These are phyloP conservation scores for Cyphomyrus discorhynchus DNA, from an alignment of 2,113 vertebrate species.

Conservation along the genomic window DNA sequence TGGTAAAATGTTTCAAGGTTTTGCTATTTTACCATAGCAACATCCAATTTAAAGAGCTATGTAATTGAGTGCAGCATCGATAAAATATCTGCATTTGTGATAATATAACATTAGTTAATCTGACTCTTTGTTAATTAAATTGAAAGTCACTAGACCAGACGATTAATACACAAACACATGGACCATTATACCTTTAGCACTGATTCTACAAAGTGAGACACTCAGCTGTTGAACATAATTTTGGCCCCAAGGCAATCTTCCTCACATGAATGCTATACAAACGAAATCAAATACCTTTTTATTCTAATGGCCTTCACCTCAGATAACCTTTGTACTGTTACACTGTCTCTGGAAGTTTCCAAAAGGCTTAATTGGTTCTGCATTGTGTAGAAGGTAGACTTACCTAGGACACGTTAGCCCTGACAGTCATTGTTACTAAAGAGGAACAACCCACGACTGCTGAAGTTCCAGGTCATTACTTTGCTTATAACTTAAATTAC, in stretches of 20 bases:
- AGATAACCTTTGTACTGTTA: slow-evolving; percentile 44
- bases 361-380: slow-evolving; percentile 56
- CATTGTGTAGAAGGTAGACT: slow-evolving; percentile 53
- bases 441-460: slow-evolving; percentile 62
- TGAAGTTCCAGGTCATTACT: slow-evolving; percentile 68
- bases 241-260: background rate
- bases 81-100: background rate
- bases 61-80: background rate
- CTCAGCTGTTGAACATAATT: background rate
- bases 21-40: background rate
- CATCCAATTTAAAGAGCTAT: background rate
- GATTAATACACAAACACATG: background rate
- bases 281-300: slow-evolving; percentile 7
- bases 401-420: slow-evolving; percentile 52
- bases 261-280: background rate
- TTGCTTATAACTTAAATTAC: slow-evolving; percentile 52
- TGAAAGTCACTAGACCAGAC: background rate
- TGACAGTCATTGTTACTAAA: slow-evolving; percentile 63
- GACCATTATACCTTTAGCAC: background rate
- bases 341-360: slow-evolving; percentile 34
- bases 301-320: background rate
- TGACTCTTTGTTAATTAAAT: background rate
- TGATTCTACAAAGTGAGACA: background rate
- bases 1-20: background rate
- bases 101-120: background rate